Evolutionary conservation across 1,140 invertebrate genomes (phyloP), one percentile per base, ranked within the genome.

Genomic region (Psilanteris sp.): DNA sequence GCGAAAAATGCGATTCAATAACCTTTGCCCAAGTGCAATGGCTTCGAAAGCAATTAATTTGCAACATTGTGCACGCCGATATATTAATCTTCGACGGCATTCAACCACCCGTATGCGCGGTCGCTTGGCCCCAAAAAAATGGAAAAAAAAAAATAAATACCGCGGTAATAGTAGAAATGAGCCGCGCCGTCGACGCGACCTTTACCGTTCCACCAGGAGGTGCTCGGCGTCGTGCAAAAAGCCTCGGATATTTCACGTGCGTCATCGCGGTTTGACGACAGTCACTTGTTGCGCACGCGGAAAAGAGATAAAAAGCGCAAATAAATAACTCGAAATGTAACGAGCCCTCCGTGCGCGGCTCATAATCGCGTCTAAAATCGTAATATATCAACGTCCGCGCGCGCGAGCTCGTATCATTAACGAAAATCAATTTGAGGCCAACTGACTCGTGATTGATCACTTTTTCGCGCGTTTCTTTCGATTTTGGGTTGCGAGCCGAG

Each of bases 1-100:
- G 10, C 20, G 57, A 68, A 59, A 68, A 68, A 59, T 34, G 13
- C 52, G 39, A 57, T 68, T 24, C 64, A 68, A 55, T 9, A 46
- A 67, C 64, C 64, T 68, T 9, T 13, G 43, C 18, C 41, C 10
- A 57, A 57, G 64, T 68, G 64, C 52, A 57, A 59, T 43, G 52
- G n/a, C 52, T 68, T 50, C 9, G 34, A 20, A 48, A 20, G 50
- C 59, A 68, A 54, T 15, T 66, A 39, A 66, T 66, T 66, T 26
- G 36, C 29, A 27, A 37, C 39, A 36, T 29, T 39, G 43, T 48
- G 14, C 10, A 26, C 15, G 6, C 16, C 32, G 4, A 64, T 24
- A 26, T 64, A 52, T 64, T 64, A 64, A 64, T 64, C 46, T 62
- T 62, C 34, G 10, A 8, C 8, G 3, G 44, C 9, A 61, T 36